Conservation (phyloP, 1,140 invertebrate species). For the Coenobita brevimanus region DNA sequence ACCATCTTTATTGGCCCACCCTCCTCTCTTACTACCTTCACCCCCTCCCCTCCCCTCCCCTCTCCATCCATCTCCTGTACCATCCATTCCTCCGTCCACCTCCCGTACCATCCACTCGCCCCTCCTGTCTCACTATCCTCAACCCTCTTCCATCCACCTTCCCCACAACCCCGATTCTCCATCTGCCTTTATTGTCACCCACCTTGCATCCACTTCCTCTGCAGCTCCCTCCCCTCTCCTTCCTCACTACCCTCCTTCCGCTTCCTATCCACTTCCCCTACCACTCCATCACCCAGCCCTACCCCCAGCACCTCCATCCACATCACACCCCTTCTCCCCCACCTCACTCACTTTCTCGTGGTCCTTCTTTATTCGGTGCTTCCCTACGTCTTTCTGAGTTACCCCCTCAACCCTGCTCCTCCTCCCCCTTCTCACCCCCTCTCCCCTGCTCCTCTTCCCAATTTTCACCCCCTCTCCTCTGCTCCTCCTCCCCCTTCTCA, state of each 20-base stretch:
- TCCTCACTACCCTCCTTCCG: neutral
- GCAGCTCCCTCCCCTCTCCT: neutral
- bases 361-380: too few relatives aligned
- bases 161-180: too few relatives aligned
- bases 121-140: neutral
- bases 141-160: neutral
- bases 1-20: conserved; percentile 41
- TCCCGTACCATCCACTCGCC: neutral
- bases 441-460: neutral
- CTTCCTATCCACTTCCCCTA: neutral
- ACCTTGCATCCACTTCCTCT: too few relatives aligned
- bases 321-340: neutral
- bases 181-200: too few relatives aligned
- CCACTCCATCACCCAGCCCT: neutral
- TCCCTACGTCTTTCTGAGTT: too few relatives aligned
- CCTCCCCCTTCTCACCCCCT: neutral
- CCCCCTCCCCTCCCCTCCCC: neutral
- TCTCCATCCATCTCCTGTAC: neutral
- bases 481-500: neutral
- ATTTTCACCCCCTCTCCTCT: neutral
- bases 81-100: neutral
- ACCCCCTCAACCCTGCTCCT: neutral
- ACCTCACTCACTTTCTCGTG: neutral
- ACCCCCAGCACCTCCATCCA: neutral
- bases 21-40: neutral